These are phyloP conservation scores for Propithecus perrieri DNA, from an alignment of 2,797 vertebrate genomes.

Conservation along the genomic window DNA sequence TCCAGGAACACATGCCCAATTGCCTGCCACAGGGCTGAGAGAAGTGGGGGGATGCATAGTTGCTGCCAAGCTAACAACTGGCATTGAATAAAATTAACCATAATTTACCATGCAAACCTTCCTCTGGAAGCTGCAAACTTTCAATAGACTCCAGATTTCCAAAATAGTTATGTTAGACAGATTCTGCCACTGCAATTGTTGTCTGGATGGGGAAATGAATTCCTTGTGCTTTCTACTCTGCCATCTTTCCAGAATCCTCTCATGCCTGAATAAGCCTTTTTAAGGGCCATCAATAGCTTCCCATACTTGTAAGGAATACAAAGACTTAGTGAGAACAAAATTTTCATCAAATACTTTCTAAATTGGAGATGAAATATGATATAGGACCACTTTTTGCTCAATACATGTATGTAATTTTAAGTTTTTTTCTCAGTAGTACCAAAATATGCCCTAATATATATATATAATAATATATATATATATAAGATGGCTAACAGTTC, in stretches of 20 bases:
- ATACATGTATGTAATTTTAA: neutral
- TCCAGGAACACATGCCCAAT: neutral
- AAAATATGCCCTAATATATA: neutral
- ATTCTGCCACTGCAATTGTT: neutral
- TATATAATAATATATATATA: no score
- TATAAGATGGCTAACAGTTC: neutral
- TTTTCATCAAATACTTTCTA: slow-evolving; percentile 42
- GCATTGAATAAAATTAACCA: neutral
- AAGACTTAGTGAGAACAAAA: neutral
- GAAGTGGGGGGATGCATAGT: neutral
- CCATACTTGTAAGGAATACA: neutral
- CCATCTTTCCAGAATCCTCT: neutral
- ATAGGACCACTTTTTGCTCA: neutral
- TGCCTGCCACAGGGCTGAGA: neutral
- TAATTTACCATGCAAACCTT: neutral
- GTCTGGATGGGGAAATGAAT: neutral
- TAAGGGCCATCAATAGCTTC: neutral
- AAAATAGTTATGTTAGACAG: neutral
- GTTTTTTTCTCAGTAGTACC: neutral
- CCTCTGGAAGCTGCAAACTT: neutral
- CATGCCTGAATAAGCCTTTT: neutral
- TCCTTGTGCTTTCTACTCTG: neutral
- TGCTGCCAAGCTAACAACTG: neutral
- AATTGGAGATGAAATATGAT: neutral
- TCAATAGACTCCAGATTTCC: neutral